Percentiles rank a stretch among this genome's conserved stretches.
Conservation (phyloP, 1,140 invertebrate species). For the Tetramorium simillimum region DNA sequence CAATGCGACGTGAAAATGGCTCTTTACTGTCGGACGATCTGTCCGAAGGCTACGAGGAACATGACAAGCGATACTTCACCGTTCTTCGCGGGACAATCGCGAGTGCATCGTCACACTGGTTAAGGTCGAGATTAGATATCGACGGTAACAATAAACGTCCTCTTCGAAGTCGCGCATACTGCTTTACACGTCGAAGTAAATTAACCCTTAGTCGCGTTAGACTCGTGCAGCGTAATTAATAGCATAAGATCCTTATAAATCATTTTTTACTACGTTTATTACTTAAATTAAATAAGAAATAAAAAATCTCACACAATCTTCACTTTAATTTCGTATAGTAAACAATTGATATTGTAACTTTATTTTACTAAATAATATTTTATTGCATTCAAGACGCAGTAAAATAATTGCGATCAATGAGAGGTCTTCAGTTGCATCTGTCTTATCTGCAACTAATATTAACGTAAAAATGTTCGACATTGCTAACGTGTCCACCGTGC, state of each 20-base stretch:
- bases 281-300: background rate
- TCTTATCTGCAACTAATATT: conserved; percentile 59
- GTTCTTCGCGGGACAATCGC: conserved; percentile 61
- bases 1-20: conserved; percentile 57
- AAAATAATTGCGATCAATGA: background rate
- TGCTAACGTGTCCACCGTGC: conserved; percentile 13
- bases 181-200: conserved; percentile 5
- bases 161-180: background rate
- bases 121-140: conserved; percentile 66
- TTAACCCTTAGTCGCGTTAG: conserved; percentile 1
- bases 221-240: conserved; percentile 38
- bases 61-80: conserved; percentile 67
- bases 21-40: conserved; percentile 65
- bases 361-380: background rate
- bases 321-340: background rate
- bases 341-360: background rate
- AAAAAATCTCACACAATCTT: background rate
- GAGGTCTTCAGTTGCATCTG: conserved; percentile 22
- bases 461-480: conserved; percentile 34
- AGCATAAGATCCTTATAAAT: background rate
- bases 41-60: conserved; percentile 46
- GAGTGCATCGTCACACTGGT: conserved; percentile 62
- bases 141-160: conserved; percentile 60
- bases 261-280: background rate
- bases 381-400: background rate